phyloP scores from a whole-genome alignment of 2,113 vertebrate genomes.

The Pavo muticus region DNA sequence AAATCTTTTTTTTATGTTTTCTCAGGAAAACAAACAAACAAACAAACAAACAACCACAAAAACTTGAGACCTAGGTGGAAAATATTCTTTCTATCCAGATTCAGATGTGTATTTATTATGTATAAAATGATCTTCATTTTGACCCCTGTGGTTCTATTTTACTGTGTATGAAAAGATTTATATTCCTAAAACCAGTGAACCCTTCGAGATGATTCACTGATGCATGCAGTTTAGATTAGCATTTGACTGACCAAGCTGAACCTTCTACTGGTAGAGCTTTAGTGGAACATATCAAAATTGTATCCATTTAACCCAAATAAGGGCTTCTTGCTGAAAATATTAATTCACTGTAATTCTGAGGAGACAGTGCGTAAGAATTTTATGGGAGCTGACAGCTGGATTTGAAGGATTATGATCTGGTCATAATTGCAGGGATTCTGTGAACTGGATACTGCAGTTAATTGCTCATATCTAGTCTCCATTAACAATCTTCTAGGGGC shows the following conservation, averaged over 20 bases:
- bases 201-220: background rate
- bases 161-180: background rate
- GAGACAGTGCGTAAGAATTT: rapidly evolving
- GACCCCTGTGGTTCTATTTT: background rate
- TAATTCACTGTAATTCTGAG: background rate
- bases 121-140: background rate
- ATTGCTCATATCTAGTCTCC: background rate
- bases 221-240: background rate
- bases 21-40: background rate
- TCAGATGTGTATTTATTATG: background rate
- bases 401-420: background rate
- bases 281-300: background rate
- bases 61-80: background rate
- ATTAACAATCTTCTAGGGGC: background rate
- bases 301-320: background rate
- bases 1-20: background rate
- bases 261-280: background rate
- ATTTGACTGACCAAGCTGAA: background rate
- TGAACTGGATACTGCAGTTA: background rate
- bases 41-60: too few species aligned
- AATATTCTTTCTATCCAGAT: background rate
- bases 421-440: background rate
- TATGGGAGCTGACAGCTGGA: background rate
- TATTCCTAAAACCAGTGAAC: background rate
- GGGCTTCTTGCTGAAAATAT: background rate